A percentile compares a stretch with the other conserved stretches of the same genome.
phyloP scores from a whole-genome alignment of 1,140 invertebrate genomes.

The Sinella curviseta region DNA sequence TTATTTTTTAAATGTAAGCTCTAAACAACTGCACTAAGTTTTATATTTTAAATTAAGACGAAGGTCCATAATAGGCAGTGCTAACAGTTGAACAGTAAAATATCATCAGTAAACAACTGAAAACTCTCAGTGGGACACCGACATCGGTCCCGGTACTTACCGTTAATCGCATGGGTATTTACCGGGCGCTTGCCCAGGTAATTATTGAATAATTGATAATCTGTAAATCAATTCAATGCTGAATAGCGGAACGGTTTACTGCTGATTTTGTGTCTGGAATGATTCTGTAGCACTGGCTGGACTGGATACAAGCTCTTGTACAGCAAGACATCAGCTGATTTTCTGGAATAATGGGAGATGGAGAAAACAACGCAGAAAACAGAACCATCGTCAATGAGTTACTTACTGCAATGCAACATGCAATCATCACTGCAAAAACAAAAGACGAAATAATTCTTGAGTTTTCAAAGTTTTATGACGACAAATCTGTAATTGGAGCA shows the following conservation, averaged over 20 bases:
- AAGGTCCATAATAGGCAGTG: too few relatives aligned
- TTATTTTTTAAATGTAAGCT: too few relatives aligned
- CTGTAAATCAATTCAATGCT: background rate
- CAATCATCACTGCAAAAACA: background rate
- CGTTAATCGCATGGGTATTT: background rate
- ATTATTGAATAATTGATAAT: background rate
- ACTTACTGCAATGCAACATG: background rate
- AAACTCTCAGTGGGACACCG: too few relatives aligned
- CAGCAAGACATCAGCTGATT: too few relatives aligned
- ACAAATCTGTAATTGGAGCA: background rate
- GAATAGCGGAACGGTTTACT: background rate
- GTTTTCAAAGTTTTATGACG: background rate
- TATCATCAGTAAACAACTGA: too few relatives aligned
- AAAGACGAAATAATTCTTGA: background rate
- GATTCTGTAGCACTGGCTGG: too few relatives aligned
- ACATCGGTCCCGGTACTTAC: background rate
- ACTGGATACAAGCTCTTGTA: too few relatives aligned
- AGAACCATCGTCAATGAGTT: background rate
- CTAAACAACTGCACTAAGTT: too few relatives aligned
- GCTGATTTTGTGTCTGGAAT: background rate
- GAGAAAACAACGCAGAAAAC: background rate
- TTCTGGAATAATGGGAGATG: background rate
- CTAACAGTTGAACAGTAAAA: too few relatives aligned
- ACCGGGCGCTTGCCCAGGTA: background rate
- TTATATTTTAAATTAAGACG: too few relatives aligned